Conservation (phyloP, 2,797 vertebrate species). For the Amblyopsis hoosieri region DNA sequence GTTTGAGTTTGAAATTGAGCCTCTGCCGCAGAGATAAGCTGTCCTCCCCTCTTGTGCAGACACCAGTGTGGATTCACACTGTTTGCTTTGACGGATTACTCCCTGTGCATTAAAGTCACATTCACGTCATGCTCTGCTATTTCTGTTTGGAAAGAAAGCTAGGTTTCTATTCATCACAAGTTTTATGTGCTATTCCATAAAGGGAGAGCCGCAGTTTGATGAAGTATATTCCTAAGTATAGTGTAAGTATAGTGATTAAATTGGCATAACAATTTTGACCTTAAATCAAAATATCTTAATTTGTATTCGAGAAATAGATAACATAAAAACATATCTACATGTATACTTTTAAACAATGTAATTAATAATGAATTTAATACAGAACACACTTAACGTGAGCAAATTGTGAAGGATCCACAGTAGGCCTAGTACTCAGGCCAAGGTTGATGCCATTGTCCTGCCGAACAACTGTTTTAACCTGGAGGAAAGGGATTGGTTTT, state of each 20-base stretch:
- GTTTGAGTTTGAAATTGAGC: constrained; percentile 66
- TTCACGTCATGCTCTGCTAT: background rate
- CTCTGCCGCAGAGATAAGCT: constrained; percentile 47
- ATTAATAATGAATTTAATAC: constrained; percentile 9
- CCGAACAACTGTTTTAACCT: constrained; percentile 54
- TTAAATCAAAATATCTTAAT: background rate
- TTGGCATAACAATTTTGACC: background rate
- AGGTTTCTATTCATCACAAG: background rate
- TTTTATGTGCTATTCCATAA: background rate
- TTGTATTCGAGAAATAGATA: constrained; percentile 6
- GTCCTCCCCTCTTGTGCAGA: constrained; percentile 36
- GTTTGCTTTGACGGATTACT: constrained; percentile 61
- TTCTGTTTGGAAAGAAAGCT: background rate
- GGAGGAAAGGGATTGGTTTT: constrained; percentile 42
- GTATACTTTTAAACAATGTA: constrained; percentile 4
- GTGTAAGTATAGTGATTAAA: too few relatives aligned
- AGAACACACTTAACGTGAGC: constrained; percentile 33
- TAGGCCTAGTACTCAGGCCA: constrained; percentile 39
- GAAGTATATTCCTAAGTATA: too few relatives aligned
- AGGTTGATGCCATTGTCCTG: constrained; percentile 51
- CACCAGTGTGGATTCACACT: constrained; percentile 40
- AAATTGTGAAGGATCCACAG: constrained; percentile 39
- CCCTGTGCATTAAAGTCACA: constrained; percentile 41
- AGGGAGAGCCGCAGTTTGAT: background rate
- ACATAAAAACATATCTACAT: constrained; percentile 12